A percentile compares a stretch with the other conserved stretches of the same genome.
Evolutionary conservation across 2,113 vertebrate species (phyloP).

Genomic region (chimpanzee (Pan troglodytes)): NHGRI_mPanTro3-v2.1_pri NC_072398.2:193187501-193188000

Average conservation of each 20-base stretch:
- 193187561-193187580: slow-evolving; percentile 19
- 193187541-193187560: slow-evolving; percentile 22
- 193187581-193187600: slow-evolving; percentile 79
- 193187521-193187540: slow-evolving; percentile 76
- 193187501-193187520: slow-evolving; percentile 89
- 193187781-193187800: slow-evolving; percentile 11
- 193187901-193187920: not conserved
- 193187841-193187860: not conserved
- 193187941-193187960: not conserved
- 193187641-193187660: not conserved
- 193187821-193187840: not conserved
- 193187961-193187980: not conserved
- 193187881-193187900: not conserved
- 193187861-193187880: not conserved
- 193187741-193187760: not conserved
- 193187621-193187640: slow-evolving; percentile 77
- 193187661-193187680: not conserved
- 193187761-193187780: not conserved
- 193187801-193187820: slow-evolving; percentile 23
- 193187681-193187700: not conserved
- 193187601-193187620: not conserved
- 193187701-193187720: not conserved
- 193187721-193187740: not conserved
- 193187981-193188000: no score
- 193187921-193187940: not conserved